phyloP scores from a whole-genome alignment of 1,140 invertebrate species.

The Schlechtendalia chinensis region DNA sequence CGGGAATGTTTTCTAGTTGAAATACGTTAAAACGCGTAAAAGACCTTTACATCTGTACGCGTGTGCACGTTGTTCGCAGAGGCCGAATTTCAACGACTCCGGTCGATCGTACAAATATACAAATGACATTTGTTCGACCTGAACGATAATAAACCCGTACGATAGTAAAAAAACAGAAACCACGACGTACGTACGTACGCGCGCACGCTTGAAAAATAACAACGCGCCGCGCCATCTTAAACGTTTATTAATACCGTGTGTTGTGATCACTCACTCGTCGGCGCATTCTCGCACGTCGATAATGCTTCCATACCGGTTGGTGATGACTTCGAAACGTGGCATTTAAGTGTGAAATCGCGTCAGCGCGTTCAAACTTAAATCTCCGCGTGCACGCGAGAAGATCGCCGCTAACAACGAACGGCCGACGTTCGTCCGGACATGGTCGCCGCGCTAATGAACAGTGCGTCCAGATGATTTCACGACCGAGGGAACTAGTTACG shows the following conservation, averaged over 20 bases:
- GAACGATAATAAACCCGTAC: too few relatives aligned
- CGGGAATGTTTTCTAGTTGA: background rate
- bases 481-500: constrained; percentile 40
- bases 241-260: too few relatives aligned
- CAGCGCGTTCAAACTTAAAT: constrained; percentile 34
- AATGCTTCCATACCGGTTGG: constrained; percentile 50
- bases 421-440: constrained; percentile 14
- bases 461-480: constrained; percentile 29
- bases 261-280: constrained; percentile 27
- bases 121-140: too few relatives aligned
- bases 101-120: too few relatives aligned
- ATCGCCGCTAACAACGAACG: background rate
- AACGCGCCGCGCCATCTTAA: too few relatives aligned
- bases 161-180: too few relatives aligned
- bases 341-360: constrained; percentile 19
- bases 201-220: too few relatives aligned
- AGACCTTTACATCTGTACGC: too few relatives aligned
- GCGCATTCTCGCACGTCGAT: constrained; percentile 47
- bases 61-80: too few relatives aligned
- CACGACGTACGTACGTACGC: too few relatives aligned
- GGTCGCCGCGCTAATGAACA: constrained; percentile 28
- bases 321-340: constrained; percentile 50
- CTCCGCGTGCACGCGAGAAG: constrained; percentile 5
- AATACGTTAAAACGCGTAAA: background rate
- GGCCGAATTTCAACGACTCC: constrained; percentile 3